phyloP scores from a whole-genome alignment of 2,113 vertebrate genomes.

The Holacanthus passer region DNA sequence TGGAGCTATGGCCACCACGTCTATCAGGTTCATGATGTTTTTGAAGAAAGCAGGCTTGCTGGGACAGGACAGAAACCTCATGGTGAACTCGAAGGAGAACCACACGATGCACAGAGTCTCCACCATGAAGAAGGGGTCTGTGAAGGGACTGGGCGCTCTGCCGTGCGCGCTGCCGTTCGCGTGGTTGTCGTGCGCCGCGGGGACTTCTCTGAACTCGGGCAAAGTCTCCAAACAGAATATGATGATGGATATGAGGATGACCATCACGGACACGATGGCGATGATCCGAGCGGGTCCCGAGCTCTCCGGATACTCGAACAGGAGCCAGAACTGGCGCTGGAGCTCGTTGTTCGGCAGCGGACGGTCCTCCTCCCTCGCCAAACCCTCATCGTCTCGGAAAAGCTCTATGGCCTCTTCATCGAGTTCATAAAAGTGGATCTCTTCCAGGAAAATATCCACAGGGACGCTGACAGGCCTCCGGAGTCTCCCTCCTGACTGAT shows the following conservation, averaged over 20 bases:
- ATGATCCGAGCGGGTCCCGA: slow-evolving; percentile 89
- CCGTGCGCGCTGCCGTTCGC: slow-evolving; percentile 74
- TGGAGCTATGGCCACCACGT: slow-evolving; percentile 92
- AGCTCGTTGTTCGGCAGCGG: slow-evolving; percentile 88
- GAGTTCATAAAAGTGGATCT: slow-evolving; percentile 94
- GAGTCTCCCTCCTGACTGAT: slow-evolving; percentile 93
- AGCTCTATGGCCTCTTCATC: slow-evolving; percentile 88
- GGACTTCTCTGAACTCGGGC: slow-evolving; percentile 90
- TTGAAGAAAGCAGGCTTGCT: slow-evolving; percentile 92
- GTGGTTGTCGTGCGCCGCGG: slow-evolving; percentile 49
- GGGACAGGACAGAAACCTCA: slow-evolving; percentile 92
- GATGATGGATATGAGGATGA: slow-evolving; percentile 92
- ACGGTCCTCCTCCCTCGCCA: slow-evolving; percentile 89
- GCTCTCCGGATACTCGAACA: slow-evolving; percentile 93
- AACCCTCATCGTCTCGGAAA: slow-evolving; percentile 92
- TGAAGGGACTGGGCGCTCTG: slow-evolving; percentile 81
- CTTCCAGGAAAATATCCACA: slow-evolving; percentile 93
- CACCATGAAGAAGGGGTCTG: slow-evolving; percentile 93
- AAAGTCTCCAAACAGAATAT: slow-evolving; percentile 93
- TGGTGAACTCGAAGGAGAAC: slow-evolving; percentile 94
- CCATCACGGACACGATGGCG: slow-evolving; percentile 91
- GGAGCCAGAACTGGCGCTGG: slow-evolving; percentile 91
- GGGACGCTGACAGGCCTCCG: slow-evolving; percentile 92
- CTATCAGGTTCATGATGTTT: slow-evolving; percentile 94
- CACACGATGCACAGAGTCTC: slow-evolving; percentile 95